Percentiles rank a stretch among this genome's conserved stretches.
phyloP scores from a whole-genome alignment of 1,140 invertebrate genomes.

The Magallana ariakensis region DNA sequence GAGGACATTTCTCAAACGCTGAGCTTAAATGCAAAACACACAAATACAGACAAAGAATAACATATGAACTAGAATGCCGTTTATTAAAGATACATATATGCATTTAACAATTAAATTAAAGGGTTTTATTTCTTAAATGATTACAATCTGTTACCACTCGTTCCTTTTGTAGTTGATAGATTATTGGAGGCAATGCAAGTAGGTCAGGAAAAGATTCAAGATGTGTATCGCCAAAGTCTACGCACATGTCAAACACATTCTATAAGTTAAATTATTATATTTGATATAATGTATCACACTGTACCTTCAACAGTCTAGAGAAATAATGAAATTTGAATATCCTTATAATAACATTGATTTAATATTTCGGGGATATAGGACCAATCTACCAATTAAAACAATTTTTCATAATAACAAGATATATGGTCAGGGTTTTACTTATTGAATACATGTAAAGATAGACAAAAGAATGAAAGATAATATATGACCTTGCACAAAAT shows the following conservation, averaged over 20 bases:
- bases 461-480: too few relatives aligned
- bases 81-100: background rate
- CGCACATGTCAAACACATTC: background rate
- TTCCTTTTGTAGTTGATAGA: background rate
- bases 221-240: background rate
- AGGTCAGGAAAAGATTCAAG: background rate
- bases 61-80: background rate
- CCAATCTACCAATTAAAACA: too few relatives aligned
- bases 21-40: background rate
- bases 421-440: too few relatives aligned
- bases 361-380: too few relatives aligned
- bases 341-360: too few relatives aligned
- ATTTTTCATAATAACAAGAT: too few relatives aligned
- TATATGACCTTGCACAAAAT: too few relatives aligned
- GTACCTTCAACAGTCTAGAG: too few relatives aligned
- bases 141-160: background rate
- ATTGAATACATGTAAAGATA: too few relatives aligned
- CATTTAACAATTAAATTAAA: too few relatives aligned
- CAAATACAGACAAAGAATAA: background rate
- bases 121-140: background rate
- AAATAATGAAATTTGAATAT: too few relatives aligned
- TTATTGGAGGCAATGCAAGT: background rate
- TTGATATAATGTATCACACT: too few relatives aligned
- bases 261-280: background rate
- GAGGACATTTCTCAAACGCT: background rate